A percentile compares a stretch with the other conserved stretches of the same genome.
These are phyloP conservation scores for Erethizon dorsatum DNA, from an alignment of 2,797 vertebrate genomes.

Conservation along the genomic window DNA sequence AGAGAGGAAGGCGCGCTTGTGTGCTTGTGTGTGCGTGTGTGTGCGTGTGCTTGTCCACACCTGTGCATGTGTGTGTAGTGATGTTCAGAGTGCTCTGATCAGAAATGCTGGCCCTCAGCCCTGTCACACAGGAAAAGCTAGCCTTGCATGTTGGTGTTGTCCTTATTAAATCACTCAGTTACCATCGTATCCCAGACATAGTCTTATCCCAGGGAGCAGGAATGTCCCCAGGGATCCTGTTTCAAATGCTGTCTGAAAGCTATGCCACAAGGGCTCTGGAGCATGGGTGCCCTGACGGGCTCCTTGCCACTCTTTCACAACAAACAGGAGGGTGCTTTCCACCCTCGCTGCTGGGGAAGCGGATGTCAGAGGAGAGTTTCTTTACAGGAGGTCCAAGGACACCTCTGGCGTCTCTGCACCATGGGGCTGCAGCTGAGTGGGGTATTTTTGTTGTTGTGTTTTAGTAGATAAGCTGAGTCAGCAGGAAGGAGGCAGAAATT, in stretches of 20 bases:
- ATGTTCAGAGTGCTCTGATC: too few species aligned
- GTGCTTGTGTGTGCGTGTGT: background rate
- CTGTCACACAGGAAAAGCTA: background rate
- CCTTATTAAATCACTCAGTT: background rate
- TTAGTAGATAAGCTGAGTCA: background rate
- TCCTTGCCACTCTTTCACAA: background rate
- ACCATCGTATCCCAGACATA: background rate
- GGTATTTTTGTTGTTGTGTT: background rate
- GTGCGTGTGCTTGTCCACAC: background rate
- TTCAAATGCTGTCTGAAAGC: background rate
- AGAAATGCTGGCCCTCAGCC: rapidly evolving
- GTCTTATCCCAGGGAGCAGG: background rate
- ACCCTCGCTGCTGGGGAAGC: background rate
- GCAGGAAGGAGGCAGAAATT: constrained; percentile 45
- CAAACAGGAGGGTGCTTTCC: background rate
- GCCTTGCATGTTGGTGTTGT: too few species aligned
- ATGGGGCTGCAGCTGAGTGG: background rate
- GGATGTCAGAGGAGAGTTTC: background rate
- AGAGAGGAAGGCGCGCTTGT: rapidly evolving
- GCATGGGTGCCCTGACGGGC: background rate
- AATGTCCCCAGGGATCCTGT: background rate
- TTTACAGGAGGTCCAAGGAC: background rate
- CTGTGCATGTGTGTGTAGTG: background rate
- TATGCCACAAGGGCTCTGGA: background rate
- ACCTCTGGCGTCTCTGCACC: background rate